Evolutionary conservation across 2,113 vertebrate species (phyloP).

Genomic region (Sinosuthora webbiana): DNA sequence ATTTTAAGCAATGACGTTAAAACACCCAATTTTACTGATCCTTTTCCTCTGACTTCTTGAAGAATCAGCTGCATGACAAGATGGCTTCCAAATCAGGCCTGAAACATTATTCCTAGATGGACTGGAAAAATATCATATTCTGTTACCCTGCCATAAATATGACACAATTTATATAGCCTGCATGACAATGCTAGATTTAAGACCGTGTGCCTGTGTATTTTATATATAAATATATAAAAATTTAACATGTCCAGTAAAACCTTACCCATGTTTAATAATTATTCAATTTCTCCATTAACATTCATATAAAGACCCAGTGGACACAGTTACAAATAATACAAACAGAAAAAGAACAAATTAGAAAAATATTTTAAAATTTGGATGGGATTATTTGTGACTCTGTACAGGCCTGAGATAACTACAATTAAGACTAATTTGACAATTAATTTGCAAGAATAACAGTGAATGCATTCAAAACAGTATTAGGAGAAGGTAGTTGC

Average conservation of each 20-base stretch:
- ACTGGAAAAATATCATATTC: not conserved
- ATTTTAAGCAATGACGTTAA: not conserved
- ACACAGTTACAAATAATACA: not conserved
- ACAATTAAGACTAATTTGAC: not conserved
- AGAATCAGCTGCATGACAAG: not conserved
- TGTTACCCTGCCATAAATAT: not conserved
- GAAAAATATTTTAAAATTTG: not conserved
- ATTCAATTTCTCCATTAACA: not conserved
- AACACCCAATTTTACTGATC: not conserved
- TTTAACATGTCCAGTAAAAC: not conserved
- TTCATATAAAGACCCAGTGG: not conserved
- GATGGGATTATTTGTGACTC: not conserved
- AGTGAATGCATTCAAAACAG: not conserved
- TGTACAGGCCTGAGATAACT: not conserved
- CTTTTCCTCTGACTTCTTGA: not conserved
- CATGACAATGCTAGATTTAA: not conserved
- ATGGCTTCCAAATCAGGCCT: not conserved
- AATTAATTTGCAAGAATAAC: not conserved
- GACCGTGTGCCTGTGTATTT: not conserved
- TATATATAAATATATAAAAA: not conserved
- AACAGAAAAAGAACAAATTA: not conserved
- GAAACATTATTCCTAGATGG: not conserved
- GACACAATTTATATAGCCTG: not conserved
- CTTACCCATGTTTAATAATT: not conserved
- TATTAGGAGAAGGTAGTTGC: not conserved